Conservation (phyloP, 1,140 invertebrate species). For the Philaenus spumarius region DNA sequence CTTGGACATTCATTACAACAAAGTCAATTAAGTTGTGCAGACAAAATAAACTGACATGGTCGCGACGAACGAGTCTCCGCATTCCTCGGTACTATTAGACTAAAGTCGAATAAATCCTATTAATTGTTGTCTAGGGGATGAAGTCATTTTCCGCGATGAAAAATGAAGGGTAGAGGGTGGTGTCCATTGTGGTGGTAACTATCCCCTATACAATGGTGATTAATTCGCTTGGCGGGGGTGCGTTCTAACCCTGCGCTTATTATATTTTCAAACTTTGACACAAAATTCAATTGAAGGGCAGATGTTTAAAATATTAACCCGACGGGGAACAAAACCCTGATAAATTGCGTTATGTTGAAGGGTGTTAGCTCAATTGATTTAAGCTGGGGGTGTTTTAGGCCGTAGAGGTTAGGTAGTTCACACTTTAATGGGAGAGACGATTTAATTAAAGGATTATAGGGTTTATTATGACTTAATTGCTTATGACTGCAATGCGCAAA, state of each 20-base stretch:
- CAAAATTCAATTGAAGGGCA: conserved; percentile 18
- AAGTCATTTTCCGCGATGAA: conserved; percentile 10
- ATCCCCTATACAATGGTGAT: background rate
- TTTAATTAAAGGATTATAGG: too few species aligned
- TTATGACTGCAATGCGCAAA: too few species aligned
- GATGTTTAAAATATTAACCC: conserved; percentile 16
- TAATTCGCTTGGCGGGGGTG: background rate
- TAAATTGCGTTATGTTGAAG: background rate
- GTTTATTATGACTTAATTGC: too few species aligned
- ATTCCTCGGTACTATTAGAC: background rate
- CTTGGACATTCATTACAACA: too few species aligned
- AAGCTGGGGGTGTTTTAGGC: background rate
- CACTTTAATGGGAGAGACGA: too few species aligned
- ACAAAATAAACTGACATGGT: too few species aligned
- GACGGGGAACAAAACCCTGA: background rate
- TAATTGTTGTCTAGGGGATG: conserved; percentile 6
- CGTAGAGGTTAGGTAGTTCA: too few species aligned
- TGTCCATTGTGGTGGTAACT: background rate
- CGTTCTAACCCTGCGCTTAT: background rate
- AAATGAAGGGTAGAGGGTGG: background rate
- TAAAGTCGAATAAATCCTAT: background rate
- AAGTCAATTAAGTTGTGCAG: too few species aligned
- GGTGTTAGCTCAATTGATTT: conserved; percentile 12
- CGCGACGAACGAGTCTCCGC: too few species aligned
- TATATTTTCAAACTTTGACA: conserved; percentile 18